phyloP scores from a whole-genome alignment of 2,797 vertebrate genomes.

The Bradypodion ventrale region DNA sequence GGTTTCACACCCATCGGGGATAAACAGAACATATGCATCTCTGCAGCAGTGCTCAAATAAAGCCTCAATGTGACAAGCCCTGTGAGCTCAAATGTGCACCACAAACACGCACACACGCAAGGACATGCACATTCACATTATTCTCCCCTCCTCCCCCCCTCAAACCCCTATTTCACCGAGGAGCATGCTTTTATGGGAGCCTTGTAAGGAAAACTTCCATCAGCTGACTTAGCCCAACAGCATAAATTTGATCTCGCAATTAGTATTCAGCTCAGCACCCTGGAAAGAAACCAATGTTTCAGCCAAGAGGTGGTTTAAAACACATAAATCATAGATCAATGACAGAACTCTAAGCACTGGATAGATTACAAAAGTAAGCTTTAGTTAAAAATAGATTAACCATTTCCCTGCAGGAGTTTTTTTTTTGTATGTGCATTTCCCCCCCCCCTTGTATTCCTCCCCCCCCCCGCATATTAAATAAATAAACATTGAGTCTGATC shows the following conservation, averaged over 20 bases:
- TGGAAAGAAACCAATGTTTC: constrained; percentile 92
- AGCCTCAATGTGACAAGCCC: not conserved
- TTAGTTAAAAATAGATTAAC: constrained; percentile 97
- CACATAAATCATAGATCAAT: constrained; percentile 96
- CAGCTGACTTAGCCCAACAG: constrained; percentile 77
- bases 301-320: constrained; percentile 95
- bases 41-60: not conserved
- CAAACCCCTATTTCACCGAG: constrained; percentile 41
- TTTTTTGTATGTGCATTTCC: constrained; percentile 41
- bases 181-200: constrained; percentile 67
- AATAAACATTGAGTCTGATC: constrained; percentile 72
- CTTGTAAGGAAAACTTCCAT: constrained; percentile 74
- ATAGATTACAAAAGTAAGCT: constrained; percentile 92
- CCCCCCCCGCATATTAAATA: constrained; percentile 59
- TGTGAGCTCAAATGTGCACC: not conserved
- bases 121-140: constrained; percentile 41
- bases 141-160: not conserved
- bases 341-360: constrained; percentile 88
- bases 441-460: not conserved
- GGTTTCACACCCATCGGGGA: not conserved
- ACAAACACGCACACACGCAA: constrained; percentile 19
- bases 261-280: constrained; percentile 96
- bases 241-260: constrained; percentile 94
- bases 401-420: constrained; percentile 80
- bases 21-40: constrained; percentile 18